Conservation (phyloP, 23 tunicate species). For the Trididemnum clinides region DNA sequence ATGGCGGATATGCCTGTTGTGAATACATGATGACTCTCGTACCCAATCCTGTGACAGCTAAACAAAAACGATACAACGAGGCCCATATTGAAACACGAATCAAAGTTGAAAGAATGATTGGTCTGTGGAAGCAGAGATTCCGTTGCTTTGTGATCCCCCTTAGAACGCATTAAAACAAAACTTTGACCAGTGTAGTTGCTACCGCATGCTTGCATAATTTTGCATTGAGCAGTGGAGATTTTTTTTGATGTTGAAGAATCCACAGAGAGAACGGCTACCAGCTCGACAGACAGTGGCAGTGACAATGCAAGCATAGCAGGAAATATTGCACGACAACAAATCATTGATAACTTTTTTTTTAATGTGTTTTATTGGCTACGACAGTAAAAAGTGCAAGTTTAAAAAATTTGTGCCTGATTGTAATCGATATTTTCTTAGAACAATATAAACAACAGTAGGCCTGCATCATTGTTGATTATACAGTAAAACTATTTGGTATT, state of each 20-base stretch:
- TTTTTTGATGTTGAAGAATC: background rate
- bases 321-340: background rate
- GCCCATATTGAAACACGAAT: constrained; percentile 43
- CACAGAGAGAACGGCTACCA: background rate
- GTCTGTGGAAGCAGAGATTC: constrained; percentile 56
- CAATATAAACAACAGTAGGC: too few species aligned
- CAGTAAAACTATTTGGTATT: too few species aligned
- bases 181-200: constrained; percentile 36
- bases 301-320: background rate
- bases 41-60: constrained; percentile 1
- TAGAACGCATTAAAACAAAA: constrained; percentile 24
- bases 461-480: too few species aligned
- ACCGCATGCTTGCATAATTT: constrained; percentile 52
- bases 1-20: constrained; percentile 50
- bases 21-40: constrained; percentile 64
- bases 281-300: background rate
- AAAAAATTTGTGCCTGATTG: too few species aligned
- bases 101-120: constrained; percentile 35
- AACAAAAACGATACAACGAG: constrained; percentile 35
- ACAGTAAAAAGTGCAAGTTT: too few species aligned
- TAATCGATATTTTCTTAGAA: too few species aligned
- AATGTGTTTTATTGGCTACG: too few species aligned
- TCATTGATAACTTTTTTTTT: background rate
- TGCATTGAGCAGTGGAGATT: constrained; percentile 13
- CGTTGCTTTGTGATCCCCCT: constrained; percentile 39